Evolutionary conservation across 2,113 vertebrate species (phyloP).

Genomic region (Notothenia coriiceps): DNA sequence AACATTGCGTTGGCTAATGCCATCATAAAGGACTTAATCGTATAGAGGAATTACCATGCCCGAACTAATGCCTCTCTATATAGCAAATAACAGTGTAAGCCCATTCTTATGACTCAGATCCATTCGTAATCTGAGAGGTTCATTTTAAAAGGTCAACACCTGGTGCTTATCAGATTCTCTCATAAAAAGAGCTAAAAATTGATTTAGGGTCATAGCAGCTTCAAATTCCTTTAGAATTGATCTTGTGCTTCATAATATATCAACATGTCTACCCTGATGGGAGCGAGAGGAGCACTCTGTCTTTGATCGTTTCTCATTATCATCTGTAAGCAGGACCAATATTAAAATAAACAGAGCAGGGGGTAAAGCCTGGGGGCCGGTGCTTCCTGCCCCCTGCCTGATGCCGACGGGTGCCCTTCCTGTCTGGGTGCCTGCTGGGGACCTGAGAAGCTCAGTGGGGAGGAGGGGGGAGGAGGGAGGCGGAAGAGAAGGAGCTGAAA

Average conservation of each 20-base stretch:
- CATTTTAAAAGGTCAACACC: conserved; percentile 71
- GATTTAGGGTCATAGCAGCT: conserved; percentile 49
- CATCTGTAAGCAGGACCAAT: conserved; percentile 49
- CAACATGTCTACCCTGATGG: conserved; percentile 18
- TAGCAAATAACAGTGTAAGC: conserved; percentile 44
- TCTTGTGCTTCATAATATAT: conserved; percentile 47
- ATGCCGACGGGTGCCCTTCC: conserved; percentile 61
- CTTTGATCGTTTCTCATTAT: conserved; percentile 56
- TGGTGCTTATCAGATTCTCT: conserved; percentile 54
- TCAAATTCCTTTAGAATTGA: conserved; percentile 52
- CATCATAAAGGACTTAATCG: conserved; percentile 53
- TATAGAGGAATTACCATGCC: conserved; percentile 40
- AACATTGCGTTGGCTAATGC: conserved; percentile 57
- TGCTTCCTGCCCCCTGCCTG: conserved; percentile 68
- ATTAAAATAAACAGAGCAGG: conserved; percentile 70
- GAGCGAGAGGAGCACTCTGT: background rate
- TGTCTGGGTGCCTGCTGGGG: conserved; percentile 63
- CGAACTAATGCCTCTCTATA: conserved; percentile 41
- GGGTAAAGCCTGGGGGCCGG: conserved; percentile 36
- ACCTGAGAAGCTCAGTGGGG: conserved; percentile 31
- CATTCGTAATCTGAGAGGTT: conserved; percentile 45
- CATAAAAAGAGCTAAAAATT: conserved; percentile 48
- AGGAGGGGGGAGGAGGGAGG: background rate
- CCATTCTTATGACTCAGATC: conserved; percentile 53
- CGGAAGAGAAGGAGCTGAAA: conserved; percentile 9